A percentile compares a stretch with the other conserved stretches of the same genome.
Evolutionary conservation across 2,797 vertebrate species (phyloP).

Genomic region (Atherinosoma microstoma): DNA sequence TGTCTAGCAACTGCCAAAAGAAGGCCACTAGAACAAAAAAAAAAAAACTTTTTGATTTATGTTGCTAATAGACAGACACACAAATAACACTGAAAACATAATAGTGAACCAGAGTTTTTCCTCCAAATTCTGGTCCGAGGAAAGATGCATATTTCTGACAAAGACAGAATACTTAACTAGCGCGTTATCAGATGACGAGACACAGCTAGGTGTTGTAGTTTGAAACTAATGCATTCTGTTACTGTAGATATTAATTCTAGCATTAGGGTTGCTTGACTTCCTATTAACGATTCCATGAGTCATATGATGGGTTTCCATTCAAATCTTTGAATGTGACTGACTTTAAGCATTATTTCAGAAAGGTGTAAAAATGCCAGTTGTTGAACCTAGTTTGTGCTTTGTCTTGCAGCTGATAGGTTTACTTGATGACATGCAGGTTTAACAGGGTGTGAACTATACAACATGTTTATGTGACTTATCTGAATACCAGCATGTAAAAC

Average conservation of each 20-base stretch:
- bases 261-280: neutral
- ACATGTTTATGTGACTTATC: neutral
- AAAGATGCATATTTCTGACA: neutral
- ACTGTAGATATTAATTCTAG: neutral
- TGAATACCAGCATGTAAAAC: neutral
- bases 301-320: too few species aligned
- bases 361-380: neutral
- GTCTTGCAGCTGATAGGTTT: neutral
- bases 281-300: neutral
- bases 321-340: too few species aligned
- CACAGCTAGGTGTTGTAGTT: neutral
- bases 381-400: neutral
- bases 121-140: neutral
- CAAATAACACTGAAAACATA: too few species aligned
- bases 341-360: neutral
- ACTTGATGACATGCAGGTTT: neutral
- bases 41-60: too few species aligned
- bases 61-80: too few species aligned
- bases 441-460: neutral
- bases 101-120: too few species aligned
- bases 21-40: too few species aligned
- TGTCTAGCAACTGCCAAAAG: too few species aligned
- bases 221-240: neutral
- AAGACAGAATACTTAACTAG: neutral
- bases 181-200: neutral